These are phyloP conservation scores for Vespertilio murinus DNA, from an alignment of 2,797 vertebrate genomes.

Conservation along the genomic window DNA sequence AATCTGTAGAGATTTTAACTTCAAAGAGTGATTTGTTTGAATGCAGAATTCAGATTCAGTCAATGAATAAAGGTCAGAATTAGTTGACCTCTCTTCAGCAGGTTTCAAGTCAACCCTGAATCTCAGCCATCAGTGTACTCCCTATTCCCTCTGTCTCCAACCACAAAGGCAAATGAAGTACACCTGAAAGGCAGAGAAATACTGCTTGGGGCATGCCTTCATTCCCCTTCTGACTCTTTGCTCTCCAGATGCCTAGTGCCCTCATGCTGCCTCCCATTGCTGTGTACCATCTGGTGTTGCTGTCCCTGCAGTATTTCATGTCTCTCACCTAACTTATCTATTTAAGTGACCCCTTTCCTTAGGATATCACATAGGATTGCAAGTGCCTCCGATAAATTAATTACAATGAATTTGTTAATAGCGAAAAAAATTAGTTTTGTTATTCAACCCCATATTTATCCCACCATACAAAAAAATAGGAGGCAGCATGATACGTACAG, in stretches of 20 bases:
- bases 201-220: slow-evolving; percentile 12
- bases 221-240: slow-evolving; percentile 33
- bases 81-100: slow-evolving; percentile 27
- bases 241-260: slow-evolving; percentile 18
- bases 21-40: slow-evolving; percentile 49
- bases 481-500: background rate
- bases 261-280: background rate
- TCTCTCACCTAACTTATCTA: slow-evolving; percentile 44
- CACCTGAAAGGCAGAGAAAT: background rate
- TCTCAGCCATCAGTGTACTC: background rate
- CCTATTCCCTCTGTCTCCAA: background rate
- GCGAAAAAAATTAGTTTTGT: slow-evolving; percentile 43
- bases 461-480: slow-evolving; percentile 11
- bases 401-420: slow-evolving; percentile 35
- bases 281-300: slow-evolving; percentile 36
- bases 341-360: slow-evolving; percentile 47
- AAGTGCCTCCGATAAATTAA: slow-evolving; percentile 53
- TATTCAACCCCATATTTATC: background rate
- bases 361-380: slow-evolving; percentile 27
- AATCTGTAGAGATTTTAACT: slow-evolving; percentile 43
- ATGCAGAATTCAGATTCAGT: slow-evolving; percentile 42
- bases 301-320: background rate
- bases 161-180: slow-evolving; percentile 45
- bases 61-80: slow-evolving; percentile 51
- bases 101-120: slow-evolving; percentile 49